Percentiles rank a stretch among this genome's conserved stretches.
Conservation (phyloP, 2,113 vertebrate species). For the Phrynosoma blainvillii region DNA sequence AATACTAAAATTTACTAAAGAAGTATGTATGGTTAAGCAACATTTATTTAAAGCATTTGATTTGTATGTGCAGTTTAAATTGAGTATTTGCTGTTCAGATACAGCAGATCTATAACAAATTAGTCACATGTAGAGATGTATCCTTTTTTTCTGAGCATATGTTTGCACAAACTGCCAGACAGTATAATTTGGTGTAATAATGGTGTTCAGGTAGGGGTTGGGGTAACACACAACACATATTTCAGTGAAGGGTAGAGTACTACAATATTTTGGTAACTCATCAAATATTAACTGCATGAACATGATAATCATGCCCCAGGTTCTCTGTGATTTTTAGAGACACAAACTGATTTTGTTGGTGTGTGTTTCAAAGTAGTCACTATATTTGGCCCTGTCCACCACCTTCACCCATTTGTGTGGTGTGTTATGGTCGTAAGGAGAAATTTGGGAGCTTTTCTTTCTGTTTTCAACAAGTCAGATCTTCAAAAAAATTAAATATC, state of each 20-base stretch:
- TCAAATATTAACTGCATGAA: conserved; percentile 10
- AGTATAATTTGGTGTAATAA: not conserved
- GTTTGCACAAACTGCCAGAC: not conserved
- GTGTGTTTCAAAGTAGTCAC: conserved; percentile 13
- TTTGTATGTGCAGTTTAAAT: not conserved
- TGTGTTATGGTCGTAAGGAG: not conserved
- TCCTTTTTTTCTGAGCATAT: not conserved
- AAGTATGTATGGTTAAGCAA: not conserved
- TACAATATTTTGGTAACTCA: not conserved
- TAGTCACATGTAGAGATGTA: not conserved
- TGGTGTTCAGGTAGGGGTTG: not conserved
- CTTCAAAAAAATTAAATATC: too few relatives aligned
- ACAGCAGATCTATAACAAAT: not conserved
- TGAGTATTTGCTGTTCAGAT: not conserved
- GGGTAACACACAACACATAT: accelerated
- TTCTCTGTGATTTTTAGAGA: not conserved
- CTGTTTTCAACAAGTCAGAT: not conserved
- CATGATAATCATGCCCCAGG: not conserved
- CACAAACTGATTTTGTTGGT: not conserved
- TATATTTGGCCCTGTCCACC: not conserved
- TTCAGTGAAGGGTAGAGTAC: not conserved
- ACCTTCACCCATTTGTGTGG: too few relatives aligned
- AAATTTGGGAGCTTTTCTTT: not conserved
- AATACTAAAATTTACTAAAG: not conserved
- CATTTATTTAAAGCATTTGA: not conserved